A percentile compares a stretch with the other conserved stretches of the same genome.
phyloP scores from a whole-genome alignment of 2,888 invertebrate genomes.

The Horisme vitalbata region DNA sequence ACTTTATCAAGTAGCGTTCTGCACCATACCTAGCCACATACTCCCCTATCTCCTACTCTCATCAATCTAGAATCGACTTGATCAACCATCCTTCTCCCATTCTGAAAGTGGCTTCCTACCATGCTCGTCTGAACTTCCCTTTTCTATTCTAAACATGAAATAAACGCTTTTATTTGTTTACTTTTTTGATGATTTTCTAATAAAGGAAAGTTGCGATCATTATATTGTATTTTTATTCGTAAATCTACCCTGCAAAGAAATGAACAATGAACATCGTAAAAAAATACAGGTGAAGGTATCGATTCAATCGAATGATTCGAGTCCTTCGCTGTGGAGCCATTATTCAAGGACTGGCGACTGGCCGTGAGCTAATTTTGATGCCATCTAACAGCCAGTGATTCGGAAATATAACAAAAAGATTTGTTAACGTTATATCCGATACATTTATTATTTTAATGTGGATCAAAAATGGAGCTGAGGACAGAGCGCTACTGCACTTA shows the following conservation, averaged over 20 bases:
- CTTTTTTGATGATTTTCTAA: neutral
- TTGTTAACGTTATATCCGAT: too few relatives aligned
- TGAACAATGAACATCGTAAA: too few relatives aligned
- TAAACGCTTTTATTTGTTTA: neutral
- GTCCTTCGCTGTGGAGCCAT: slow-evolving; percentile 5
- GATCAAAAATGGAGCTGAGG: too few relatives aligned
- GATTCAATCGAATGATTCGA: slow-evolving; percentile 9
- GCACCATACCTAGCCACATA: slow-evolving; percentile 43
- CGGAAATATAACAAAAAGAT: neutral
- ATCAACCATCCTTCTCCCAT: slow-evolving; percentile 41
- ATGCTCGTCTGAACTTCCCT: slow-evolving; percentile 35
- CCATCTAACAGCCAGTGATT: slow-evolving; percentile 17
- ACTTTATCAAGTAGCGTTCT: slow-evolving; percentile 62
- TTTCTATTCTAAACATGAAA: slow-evolving; percentile 5
- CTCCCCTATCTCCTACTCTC: slow-evolving; percentile 50
- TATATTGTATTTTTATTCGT: neutral
- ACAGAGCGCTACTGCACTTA: too few relatives aligned
- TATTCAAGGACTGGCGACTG: slow-evolving; percentile 20
- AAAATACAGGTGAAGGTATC: too few relatives aligned
- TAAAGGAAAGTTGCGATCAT: slow-evolving; percentile 2
- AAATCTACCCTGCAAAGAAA: too few relatives aligned
- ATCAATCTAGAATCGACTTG: slow-evolving; percentile 52
- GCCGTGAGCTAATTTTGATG: slow-evolving; percentile 35
- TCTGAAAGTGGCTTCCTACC: slow-evolving; percentile 43
- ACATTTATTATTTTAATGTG: too few relatives aligned